Evolutionary conservation across 2,113 vertebrate genomes (phyloP).

Genomic region (Thermophis baileyi): DNA sequence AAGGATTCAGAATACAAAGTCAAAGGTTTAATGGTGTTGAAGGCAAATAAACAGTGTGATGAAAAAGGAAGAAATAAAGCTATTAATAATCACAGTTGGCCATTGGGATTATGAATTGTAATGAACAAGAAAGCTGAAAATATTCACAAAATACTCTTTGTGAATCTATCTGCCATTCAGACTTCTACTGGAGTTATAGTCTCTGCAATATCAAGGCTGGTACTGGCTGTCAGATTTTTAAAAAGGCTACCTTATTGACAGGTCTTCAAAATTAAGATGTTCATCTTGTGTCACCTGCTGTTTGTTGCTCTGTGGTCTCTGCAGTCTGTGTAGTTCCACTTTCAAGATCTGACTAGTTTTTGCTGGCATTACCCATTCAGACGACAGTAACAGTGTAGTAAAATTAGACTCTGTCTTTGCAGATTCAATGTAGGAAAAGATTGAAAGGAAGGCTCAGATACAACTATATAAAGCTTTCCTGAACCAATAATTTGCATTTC

Average conservation of each 20-base stretch:
- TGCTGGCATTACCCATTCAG: neutral
- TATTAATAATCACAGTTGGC: neutral
- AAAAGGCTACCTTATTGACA: too few species aligned
- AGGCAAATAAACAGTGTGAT: neutral
- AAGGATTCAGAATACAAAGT: neutral
- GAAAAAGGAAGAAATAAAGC: neutral
- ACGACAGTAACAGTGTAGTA: neutral
- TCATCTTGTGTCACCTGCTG: neutral
- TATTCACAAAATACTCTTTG: neutral
- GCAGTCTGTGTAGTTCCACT: too few species aligned
- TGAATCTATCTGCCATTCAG: neutral
- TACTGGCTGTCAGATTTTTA: neutral
- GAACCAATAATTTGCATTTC: neutral
- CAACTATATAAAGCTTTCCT: neutral
- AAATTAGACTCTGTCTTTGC: neutral
- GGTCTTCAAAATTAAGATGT: neutral
- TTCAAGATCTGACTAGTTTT: neutral
- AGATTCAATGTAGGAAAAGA: neutral
- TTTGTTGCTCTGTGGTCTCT: neutral
- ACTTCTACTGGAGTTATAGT: neutral
- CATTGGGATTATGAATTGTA: neutral
- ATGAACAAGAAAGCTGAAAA: neutral
- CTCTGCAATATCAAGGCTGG: neutral
- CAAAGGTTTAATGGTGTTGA: neutral
- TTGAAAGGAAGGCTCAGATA: neutral